Evolutionary conservation across 2,797 vertebrate genomes (phyloP), one percentile per base, ranked within the genome.

Genomic region (Acipenser transmontanus): DNA sequence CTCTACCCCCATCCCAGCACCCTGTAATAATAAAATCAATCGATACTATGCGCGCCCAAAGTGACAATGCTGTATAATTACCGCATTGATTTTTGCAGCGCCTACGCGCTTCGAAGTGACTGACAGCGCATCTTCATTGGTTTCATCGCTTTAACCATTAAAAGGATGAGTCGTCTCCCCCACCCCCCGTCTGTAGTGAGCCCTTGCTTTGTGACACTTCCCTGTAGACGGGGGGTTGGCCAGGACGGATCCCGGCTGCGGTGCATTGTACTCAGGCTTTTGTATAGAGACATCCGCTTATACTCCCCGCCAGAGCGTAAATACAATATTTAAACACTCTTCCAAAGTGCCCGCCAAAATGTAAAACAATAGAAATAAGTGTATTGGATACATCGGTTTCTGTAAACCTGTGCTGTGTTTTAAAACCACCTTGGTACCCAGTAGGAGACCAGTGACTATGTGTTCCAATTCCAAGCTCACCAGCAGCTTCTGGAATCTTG

Each of bases 141-240:
- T 49, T 66, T 70, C 17, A 47, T 66, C 49, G 65, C 65, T 70
- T 63, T 63, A 70, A 70, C 65, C 56, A 63, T 70, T 66, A 66
- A 70, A 70, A 66, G 64, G 64, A 14, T 13, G 11, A 17, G 13
- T 49, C 59, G 10, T 14, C 47, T n/a, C 34, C 47, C 62, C 54
- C 12, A 9, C 17, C 61, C 49, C 17, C 14, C 65, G 52, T 48
- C 51, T 10, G 11, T 20, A 62, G n/a, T 63, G 47, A 47, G 56
- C 13, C 3, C 47, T 34, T 34, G 4, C 34, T 49, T 50, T 48
- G 12, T 57, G 12, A 7, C 49, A 10, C 57, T 20, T 68, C 62
- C 13, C 49, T 3, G 34, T 6, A 34, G 20, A 54, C 13, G 50
- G 65, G 65, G 54, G 52, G 11, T n/a, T 10, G 14, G 20, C 20